phyloP scores from a whole-genome alignment of 2,113 vertebrate species.

The Chaetura pelagica region DNA sequence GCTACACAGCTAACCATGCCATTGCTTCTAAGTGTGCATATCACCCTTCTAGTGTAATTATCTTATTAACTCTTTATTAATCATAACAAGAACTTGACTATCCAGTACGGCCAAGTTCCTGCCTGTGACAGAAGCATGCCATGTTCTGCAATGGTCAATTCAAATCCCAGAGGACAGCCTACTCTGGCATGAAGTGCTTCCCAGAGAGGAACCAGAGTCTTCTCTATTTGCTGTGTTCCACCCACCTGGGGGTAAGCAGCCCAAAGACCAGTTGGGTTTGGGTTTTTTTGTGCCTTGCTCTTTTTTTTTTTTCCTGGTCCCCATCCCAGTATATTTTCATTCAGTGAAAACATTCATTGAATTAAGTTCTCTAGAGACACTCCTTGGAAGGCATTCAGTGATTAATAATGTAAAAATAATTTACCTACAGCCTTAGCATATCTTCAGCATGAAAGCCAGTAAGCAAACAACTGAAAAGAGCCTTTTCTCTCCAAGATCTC shows the following conservation, averaged over 20 bases:
- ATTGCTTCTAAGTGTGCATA: not conserved
- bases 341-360: not conserved
- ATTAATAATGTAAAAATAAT: not conserved
- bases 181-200: not conserved
- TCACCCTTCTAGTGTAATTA: not conserved
- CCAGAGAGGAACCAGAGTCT: not conserved
- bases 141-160: not conserved
- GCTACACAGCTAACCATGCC: not conserved
- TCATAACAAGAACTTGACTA: not conserved
- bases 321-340: not conserved
- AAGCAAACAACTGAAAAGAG: not conserved
- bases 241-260: fast-evolving
- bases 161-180: not conserved
- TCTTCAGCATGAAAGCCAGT: not conserved
- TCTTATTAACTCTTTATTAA: not conserved
- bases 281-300: not conserved
- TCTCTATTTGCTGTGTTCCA: not conserved
- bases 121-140: not conserved
- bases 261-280: not conserved
- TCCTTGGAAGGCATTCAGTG: not conserved
- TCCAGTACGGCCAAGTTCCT: not conserved
- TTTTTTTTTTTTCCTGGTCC: not conserved
- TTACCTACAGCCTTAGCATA: not conserved
- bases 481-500: not conserved
- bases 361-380: not conserved